phyloP scores from a whole-genome alignment of 2,888 invertebrate genomes.

The Acrobasis consociella region DNA sequence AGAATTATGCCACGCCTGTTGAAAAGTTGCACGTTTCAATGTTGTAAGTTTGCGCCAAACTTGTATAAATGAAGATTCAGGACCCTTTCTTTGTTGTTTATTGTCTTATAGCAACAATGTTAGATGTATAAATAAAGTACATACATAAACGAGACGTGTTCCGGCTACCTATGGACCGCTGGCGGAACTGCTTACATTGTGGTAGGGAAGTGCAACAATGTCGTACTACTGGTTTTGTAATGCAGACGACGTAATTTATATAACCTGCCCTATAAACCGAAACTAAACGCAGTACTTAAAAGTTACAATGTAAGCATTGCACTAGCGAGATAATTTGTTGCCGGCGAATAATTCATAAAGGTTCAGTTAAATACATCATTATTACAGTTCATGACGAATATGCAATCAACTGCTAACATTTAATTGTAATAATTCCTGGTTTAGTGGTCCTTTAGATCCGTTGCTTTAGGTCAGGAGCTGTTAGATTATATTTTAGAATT shows the following conservation, averaged over 20 bases:
- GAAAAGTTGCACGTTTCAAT: slow-evolving; percentile 16
- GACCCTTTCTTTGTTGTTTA: slow-evolving; percentile 28
- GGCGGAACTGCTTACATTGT: slow-evolving; percentile 32
- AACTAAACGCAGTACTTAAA: slow-evolving; percentile 17
- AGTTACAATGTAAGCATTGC: slow-evolving; percentile 16
- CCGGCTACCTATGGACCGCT: slow-evolving; percentile 22
- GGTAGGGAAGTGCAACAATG: slow-evolving; percentile 25
- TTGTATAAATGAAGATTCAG: slow-evolving; percentile 25
- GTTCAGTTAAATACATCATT: slow-evolving; percentile 4
- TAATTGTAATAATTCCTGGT: no score
- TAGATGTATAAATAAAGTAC: slow-evolving; percentile 26
- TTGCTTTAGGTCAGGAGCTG: no score
- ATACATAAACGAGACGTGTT: slow-evolving; percentile 29
- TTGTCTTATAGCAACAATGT: slow-evolving; percentile 29
- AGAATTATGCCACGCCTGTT: slow-evolving; percentile 20
- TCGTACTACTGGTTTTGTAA: slow-evolving; percentile 28
- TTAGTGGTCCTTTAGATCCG: no score
- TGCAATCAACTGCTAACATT: background rate
- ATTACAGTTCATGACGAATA: background rate
- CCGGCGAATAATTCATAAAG: slow-evolving; percentile 5
- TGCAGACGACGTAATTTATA: slow-evolving; percentile 26
- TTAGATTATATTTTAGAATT: no score
- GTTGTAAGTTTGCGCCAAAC: slow-evolving; percentile 22
- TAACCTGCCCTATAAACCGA: slow-evolving; percentile 20
- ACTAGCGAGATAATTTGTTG: slow-evolving; percentile 3